Percentiles rank a stretch among this genome's conserved stretches.
Conservation (phyloP, 23 tunicate species). For the Styela clava region DNA sequence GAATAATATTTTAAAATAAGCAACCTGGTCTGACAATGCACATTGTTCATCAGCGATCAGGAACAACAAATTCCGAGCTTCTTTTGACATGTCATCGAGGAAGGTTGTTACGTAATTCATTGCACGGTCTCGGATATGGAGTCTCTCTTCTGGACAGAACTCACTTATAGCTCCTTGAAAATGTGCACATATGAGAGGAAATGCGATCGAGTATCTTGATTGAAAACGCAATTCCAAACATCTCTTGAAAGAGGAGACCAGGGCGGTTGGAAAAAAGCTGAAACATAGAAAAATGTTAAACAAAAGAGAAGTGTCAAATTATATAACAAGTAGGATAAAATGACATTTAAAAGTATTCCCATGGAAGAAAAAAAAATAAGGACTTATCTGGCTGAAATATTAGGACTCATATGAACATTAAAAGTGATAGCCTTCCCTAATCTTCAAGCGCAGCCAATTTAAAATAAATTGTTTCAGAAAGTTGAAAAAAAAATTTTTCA, state of each 20-base stretch:
- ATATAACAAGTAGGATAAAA: neutral
- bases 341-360: too few species aligned
- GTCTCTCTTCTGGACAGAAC: constrained; percentile 94
- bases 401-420: too few species aligned
- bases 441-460: too few species aligned
- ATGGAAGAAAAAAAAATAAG: too few species aligned
- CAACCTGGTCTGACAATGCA: constrained; percentile 48
- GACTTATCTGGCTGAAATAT: too few species aligned
- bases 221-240: constrained; percentile 73
- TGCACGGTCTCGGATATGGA: constrained; percentile 66
- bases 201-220: constrained; percentile 72
- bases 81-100: constrained; percentile 91
- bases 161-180: constrained; percentile 63
- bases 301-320: neutral
- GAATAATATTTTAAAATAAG: too few species aligned
- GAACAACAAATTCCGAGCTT: constrained; percentile 73
- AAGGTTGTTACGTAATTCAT: constrained; percentile 74
- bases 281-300: neutral
- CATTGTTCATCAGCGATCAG: constrained; percentile 77
- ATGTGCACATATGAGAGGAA: constrained; percentile 85
- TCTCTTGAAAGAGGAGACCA: constrained; percentile 72
- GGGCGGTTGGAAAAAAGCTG: constrained; percentile 75
- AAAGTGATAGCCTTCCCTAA: too few species aligned
- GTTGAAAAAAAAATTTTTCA: too few species aligned
- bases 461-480: too few species aligned